Conservation (phyloP, 2,888 invertebrate species). For the Luperina nickerlii region DNA sequence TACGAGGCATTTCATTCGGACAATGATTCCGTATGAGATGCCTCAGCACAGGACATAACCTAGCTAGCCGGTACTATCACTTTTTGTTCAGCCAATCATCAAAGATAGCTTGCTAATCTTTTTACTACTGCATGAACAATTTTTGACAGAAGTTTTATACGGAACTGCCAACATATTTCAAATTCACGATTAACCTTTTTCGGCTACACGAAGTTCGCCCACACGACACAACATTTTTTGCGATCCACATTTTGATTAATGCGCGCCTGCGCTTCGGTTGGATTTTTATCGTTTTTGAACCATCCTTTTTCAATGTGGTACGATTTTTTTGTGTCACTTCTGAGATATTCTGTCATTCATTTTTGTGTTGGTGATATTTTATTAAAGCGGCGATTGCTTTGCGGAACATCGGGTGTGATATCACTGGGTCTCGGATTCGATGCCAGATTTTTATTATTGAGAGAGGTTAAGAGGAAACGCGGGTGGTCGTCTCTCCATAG, state of each 20-base stretch:
- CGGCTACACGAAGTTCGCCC: conserved; percentile 73
- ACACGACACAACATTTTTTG: conserved; percentile 80
- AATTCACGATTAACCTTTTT: conserved; percentile 45
- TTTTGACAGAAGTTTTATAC: conserved; percentile 19
- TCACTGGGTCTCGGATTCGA: neutral
- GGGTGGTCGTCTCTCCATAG: no score
- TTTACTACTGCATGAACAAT: neutral
- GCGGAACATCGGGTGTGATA: conserved; percentile 9
- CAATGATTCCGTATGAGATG: no score
- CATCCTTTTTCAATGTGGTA: conserved; percentile 76
- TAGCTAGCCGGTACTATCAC: neutral
- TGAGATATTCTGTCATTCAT: conserved; percentile 69
- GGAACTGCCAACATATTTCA: conserved; percentile 56
- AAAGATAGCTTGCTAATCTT: accelerated
- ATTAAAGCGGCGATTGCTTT: conserved; percentile 50
- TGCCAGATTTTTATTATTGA: neutral
- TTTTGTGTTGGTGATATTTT: conserved; percentile 65
- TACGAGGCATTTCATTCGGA: no score
- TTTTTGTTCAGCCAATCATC: neutral
- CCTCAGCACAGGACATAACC: neutral
- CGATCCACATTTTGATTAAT: conserved; percentile 86
- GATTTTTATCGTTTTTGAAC: conserved; percentile 83
- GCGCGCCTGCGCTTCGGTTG: conserved; percentile 71
- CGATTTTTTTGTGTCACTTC: conserved; percentile 70
- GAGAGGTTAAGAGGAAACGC: neutral